A percentile compares a stretch with the other conserved stretches of the same genome.
Evolutionary conservation across 2,797 vertebrate genomes (phyloP).

Genomic region (Microtus agrestis): DNA sequence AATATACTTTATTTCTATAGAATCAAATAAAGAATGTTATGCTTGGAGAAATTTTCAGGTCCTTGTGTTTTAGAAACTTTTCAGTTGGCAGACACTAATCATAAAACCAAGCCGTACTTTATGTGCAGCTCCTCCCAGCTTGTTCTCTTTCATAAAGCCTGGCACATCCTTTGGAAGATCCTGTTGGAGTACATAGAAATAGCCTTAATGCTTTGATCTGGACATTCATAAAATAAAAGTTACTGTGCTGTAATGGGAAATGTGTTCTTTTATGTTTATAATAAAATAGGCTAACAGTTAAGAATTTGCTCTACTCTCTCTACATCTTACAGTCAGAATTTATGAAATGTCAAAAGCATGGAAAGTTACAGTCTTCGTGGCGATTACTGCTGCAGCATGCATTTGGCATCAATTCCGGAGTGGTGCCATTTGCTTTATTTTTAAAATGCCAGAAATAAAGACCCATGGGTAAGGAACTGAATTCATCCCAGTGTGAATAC

Average conservation of each 20-base stretch:
- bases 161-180: background rate
- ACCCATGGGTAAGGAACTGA: background rate
- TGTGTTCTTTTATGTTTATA: conserved; percentile 56
- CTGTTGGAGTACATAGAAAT: background rate
- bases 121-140: background rate
- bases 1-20: conserved; percentile 77
- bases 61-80: conserved; percentile 56
- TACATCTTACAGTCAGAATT: conserved; percentile 11
- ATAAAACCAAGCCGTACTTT: background rate
- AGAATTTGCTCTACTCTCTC: conserved; percentile 40
- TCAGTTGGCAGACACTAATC: conserved; percentile 15
- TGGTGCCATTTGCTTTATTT: conserved; percentile 39
- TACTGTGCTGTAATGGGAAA: conserved; percentile 29
- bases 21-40: conserved; percentile 71
- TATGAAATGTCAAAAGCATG: conserved; percentile 48
- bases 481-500: conserved; percentile 44
- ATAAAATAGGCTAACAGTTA: conserved; percentile 34
- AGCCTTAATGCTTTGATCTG: conserved; percentile 38
- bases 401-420: conserved; percentile 22
- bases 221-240: conserved; percentile 60
- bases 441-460: conserved; percentile 50
- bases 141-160: background rate
- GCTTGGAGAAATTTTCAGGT: conserved; percentile 54
- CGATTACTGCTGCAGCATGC: background rate
- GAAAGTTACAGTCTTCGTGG: background rate